Base-by-base conservation (phyloP, 2,888 invertebrate genomes). In the Linnaemya tessellans region DNA sequence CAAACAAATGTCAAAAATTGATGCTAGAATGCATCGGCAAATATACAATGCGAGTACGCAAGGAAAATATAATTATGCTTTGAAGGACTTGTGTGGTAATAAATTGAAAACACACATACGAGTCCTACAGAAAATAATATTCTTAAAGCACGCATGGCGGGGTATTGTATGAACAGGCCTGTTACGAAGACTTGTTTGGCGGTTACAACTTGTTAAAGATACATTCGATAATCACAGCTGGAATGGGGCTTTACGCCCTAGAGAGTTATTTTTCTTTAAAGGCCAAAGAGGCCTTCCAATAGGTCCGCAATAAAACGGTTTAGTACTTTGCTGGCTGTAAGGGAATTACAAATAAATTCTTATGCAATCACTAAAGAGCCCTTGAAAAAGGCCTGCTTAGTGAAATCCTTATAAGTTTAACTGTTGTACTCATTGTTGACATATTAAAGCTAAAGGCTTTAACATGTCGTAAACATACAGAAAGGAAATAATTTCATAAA, bases 1-100 rank as follows among this genome's bases (percentile, higher is more conserved):
- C 56, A 65, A 65, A 65, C 65, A 83, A 82, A 83, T 83, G 71
- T 71, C 77, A 83, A 83, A 80, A 78, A 83, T 73, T 83, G 58
- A 78, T 71, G 82, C 64, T 78, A 65, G 65, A 83, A 46, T 83
- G 78, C 77, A 71, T 83, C 22, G 30, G 13, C 65, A 77, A 82
- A 79, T 64, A 81, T 22, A 43, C 49, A 10, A 2, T 18, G 0
- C 10, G 11, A 41, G 10, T 46, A n/a, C 43, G 35, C 62, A 43
- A 62, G 49, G 25, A 20, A n/a, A 70, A 56, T 8, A 30, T 60
- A 62, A 75, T 70, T 68, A 35, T 49, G 43, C 73, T 78, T 75
- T 75, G 22, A 67, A 82, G 79, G 70, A 82, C 74, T 62, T 85
- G 43, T 74, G 75, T 71, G 71, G 74, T 71, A 82, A 82, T 79